Evolutionary conservation across 2,888 invertebrate species (phyloP).

Genomic region (Dynastes grantii): DNA sequence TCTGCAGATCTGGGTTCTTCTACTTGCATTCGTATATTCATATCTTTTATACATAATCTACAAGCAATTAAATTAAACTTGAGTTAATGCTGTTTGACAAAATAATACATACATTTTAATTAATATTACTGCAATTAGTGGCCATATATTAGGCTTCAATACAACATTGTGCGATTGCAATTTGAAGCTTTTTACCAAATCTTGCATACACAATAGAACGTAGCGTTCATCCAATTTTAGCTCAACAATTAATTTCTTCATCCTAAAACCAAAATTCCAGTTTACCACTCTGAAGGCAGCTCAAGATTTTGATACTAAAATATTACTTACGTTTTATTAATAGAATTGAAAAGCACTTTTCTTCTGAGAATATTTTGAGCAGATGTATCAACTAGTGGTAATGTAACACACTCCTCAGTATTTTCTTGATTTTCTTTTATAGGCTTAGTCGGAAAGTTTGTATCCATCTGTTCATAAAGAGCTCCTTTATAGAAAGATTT

Average conservation of each 20-base stretch:
- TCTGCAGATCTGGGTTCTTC: slow-evolving; percentile 39
- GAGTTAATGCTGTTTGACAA: not conserved
- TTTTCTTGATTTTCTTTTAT: slow-evolving; percentile 60
- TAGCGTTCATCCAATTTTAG: slow-evolving; percentile 49
- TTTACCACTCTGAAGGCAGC: slow-evolving; percentile 22
- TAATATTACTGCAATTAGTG: slow-evolving; percentile 79
- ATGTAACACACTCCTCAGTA: slow-evolving; percentile 67
- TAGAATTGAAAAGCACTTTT: slow-evolving; percentile 79
- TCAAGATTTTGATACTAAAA: slow-evolving; percentile 53
- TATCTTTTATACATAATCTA: slow-evolving; percentile 54
- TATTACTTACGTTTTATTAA: slow-evolving; percentile 75
- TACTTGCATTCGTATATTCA: slow-evolving; percentile 47
- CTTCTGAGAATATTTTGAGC: slow-evolving; percentile 79
- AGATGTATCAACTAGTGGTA: slow-evolving; percentile 79
- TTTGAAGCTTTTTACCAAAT: slow-evolving; percentile 78
- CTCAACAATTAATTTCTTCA: slow-evolving; percentile 50
- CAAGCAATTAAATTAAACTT: slow-evolving; percentile 7
- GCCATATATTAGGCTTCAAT: slow-evolving; percentile 83
- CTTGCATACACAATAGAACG: slow-evolving; percentile 68
- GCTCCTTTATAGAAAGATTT: slow-evolving; percentile 77
- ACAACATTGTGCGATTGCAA: slow-evolving; percentile 81
- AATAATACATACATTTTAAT: slow-evolving; percentile 76
- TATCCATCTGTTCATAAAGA: slow-evolving; percentile 67
- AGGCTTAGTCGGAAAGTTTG: slow-evolving; percentile 58
- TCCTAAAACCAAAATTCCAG: slow-evolving; percentile 32